Evolutionary conservation across 2,888 invertebrate species (phyloP).

Genomic region (Aproaerema taeniolella): DNA sequence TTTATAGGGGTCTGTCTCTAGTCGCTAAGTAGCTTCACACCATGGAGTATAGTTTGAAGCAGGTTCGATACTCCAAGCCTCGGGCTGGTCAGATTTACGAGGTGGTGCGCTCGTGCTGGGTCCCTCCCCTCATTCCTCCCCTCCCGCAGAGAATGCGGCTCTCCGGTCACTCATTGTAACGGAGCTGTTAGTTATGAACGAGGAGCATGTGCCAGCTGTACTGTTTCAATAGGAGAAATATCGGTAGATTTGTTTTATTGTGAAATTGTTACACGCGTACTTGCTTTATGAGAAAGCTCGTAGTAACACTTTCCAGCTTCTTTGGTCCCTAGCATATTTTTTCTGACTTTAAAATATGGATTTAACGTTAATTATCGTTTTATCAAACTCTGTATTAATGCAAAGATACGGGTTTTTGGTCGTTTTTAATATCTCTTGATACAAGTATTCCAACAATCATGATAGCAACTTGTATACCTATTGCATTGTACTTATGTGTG

Average conservation of each 20-base stretch:
- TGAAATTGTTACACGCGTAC: no score
- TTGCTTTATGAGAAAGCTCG: no score
- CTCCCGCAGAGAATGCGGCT: constrained; percentile 33
- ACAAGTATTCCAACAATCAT: no score
- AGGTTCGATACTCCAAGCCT: constrained; percentile 39
- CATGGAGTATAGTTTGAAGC: constrained; percentile 15
- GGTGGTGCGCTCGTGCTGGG: constrained; percentile 53
- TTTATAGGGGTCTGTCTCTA: constrained; percentile 46
- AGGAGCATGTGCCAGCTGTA: constrained; percentile 33
- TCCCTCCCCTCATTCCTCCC: constrained; percentile 33
- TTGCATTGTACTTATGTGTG: no score
- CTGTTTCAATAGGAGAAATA: constrained; percentile 41
- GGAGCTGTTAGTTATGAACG: constrained; percentile 51
- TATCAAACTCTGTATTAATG: no score
- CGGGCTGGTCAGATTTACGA: constrained; percentile 55
- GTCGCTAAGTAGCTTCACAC: constrained; percentile 36
- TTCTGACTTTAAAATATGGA: no score
- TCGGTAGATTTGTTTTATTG: constrained; percentile 25
- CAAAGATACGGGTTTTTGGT: no score
- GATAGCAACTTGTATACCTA: no score
- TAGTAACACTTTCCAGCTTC: no score
- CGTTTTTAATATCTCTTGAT: no score
- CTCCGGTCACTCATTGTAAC: constrained; percentile 50
- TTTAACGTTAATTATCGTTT: no score
- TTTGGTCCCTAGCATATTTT: no score